Conservation (phyloP, 2,888 invertebrate species). For the Germaria angustata region DNA sequence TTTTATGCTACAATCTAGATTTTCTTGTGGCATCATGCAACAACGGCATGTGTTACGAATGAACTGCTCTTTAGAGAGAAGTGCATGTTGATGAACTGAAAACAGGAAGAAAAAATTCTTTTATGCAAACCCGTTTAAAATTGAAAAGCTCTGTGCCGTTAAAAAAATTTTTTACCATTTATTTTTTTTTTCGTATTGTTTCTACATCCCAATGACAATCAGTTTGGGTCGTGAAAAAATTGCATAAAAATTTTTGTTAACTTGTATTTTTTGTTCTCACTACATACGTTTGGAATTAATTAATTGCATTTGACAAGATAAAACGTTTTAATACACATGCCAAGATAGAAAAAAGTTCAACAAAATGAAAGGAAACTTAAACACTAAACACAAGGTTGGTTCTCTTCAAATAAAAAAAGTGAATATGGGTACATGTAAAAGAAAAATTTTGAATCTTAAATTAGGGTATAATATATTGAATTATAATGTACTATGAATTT, state of each 20-base stretch:
- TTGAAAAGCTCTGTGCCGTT: conserved; percentile 46
- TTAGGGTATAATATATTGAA: too few relatives aligned
- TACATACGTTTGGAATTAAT: conserved; percentile 48
- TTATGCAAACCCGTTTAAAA: conserved; percentile 47
- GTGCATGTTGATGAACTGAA: conserved; percentile 29
- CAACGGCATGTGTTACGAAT: conserved; percentile 29
- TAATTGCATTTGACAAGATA: conserved; percentile 65
- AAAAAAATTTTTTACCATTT: conserved; percentile 9
- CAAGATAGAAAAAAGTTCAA: neutral
- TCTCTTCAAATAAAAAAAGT: too few relatives aligned
- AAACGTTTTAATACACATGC: conserved; percentile 51
- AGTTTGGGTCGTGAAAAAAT: conserved; percentile 38
- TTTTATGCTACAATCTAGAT: conserved; percentile 45
- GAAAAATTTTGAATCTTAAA: too few relatives aligned
- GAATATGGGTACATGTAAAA: too few relatives aligned
- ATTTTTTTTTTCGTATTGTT: neutral
- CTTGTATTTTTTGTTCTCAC: neutral
- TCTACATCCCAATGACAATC: conserved; percentile 55
- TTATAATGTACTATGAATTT: too few relatives aligned
- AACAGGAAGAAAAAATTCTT: neutral
- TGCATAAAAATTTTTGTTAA: conserved; percentile 22
- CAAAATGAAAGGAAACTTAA: neutral
- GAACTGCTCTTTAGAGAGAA: conserved; percentile 49
- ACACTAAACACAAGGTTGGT: too few relatives aligned
- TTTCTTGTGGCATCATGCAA: conserved; percentile 40